Evolutionary conservation across 2,797 vertebrate genomes (phyloP).

Genomic region (Carapus acus): DNA sequence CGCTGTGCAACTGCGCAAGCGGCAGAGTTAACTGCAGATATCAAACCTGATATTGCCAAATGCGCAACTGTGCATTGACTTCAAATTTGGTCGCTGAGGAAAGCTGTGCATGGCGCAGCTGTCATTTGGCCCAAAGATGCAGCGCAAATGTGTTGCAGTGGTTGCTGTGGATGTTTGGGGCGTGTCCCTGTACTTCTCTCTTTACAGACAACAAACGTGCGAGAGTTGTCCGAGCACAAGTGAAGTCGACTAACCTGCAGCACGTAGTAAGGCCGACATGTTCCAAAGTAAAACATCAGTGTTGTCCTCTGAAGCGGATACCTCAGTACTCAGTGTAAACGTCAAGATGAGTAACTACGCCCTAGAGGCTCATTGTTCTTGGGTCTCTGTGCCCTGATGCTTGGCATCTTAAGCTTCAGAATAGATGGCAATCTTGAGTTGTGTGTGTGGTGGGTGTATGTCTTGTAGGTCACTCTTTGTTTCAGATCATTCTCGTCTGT

Average conservation of each 20-base stretch:
- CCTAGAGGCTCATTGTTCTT: constrained; percentile 66
- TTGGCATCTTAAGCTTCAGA: constrained; percentile 70
- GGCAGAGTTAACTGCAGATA: constrained; percentile 29
- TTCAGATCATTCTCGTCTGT: constrained; percentile 78
- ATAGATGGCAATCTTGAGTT: constrained; percentile 64
- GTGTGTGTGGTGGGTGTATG: constrained; percentile 64
- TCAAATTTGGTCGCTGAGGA: constrained; percentile 48
- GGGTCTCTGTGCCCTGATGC: constrained; percentile 62
- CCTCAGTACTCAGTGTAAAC: constrained; percentile 71
- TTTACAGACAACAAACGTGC: constrained; percentile 61
- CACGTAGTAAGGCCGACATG: constrained; percentile 67
- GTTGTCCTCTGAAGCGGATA: constrained; percentile 55
- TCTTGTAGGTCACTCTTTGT: constrained; percentile 80
- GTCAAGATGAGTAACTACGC: constrained; percentile 65
- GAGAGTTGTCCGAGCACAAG: constrained; percentile 58
- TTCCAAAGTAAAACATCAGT: constrained; percentile 50
- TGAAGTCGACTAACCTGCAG: constrained; percentile 64
- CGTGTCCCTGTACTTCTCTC: constrained; percentile 68
- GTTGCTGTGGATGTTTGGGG: constrained; percentile 43
- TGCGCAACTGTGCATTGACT: constrained; percentile 65
- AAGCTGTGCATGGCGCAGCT: constrained; percentile 71
- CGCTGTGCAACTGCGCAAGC: constrained; percentile 71
- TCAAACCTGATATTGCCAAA: constrained; percentile 20
- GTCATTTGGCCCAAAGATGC: constrained; percentile 48
- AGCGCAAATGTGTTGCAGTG: constrained; percentile 65